phyloP scores from a whole-genome alignment of 2,888 invertebrate species.

The Andrena haemorrhoa region DNA sequence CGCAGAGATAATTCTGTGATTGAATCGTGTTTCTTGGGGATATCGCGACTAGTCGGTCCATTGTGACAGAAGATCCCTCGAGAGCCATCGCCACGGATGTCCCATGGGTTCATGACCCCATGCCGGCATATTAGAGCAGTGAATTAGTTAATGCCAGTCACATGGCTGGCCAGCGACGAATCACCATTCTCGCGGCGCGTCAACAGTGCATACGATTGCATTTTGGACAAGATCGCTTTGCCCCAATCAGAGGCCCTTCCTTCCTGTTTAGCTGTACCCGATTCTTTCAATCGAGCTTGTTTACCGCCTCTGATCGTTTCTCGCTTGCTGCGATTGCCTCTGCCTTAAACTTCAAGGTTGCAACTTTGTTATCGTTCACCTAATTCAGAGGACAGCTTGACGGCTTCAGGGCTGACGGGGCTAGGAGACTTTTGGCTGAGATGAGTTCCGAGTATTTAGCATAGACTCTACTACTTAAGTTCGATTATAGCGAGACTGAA shows the following conservation, averaged over 20 bases:
- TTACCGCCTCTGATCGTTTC: slow-evolving; percentile 16
- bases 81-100: slow-evolving; percentile 64
- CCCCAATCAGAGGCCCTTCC: slow-evolving; percentile 74
- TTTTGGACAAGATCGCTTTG: slow-evolving; percentile 77
- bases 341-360: slow-evolving; percentile 8
- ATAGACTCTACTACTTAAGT: not conserved
- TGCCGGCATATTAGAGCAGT: slow-evolving; percentile 72
- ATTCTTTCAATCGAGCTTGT: slow-evolving; percentile 25
- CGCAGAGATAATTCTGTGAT: not conserved
- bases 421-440: not conserved
- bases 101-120: slow-evolving; percentile 80
- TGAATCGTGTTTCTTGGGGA: not conserved
- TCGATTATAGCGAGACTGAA: not conserved
- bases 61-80: slow-evolving; percentile 11
- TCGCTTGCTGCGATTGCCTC: not conserved
- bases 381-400: not conserved
- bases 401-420: not conserved
- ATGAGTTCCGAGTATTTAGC: not conserved
- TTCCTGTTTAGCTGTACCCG: slow-evolving; percentile 69
- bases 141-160: slow-evolving; percentile 80
- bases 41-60: not conserved
- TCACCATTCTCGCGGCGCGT: slow-evolving; percentile 72
- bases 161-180: slow-evolving; percentile 72
- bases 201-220: slow-evolving; percentile 72
- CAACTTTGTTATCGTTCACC: not conserved